Base-by-base conservation (phyloP, 2,113 vertebrate genomes). In the Rhipidura dahli region DNA sequence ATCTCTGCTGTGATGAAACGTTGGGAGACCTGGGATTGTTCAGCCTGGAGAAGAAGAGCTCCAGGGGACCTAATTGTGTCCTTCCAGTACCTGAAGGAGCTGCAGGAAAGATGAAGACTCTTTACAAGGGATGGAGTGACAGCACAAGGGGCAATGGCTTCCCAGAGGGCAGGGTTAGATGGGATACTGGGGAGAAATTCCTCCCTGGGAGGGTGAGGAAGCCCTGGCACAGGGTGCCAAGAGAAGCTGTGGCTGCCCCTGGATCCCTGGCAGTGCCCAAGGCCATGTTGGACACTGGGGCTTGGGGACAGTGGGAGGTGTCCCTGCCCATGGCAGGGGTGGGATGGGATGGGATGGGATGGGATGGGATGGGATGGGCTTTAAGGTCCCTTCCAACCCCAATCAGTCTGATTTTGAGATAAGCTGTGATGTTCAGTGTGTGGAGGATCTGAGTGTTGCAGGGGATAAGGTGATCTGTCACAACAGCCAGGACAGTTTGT, bases 261-360 rank as follows among this genome's bases (percentile, higher is more conserved):
- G 20, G 31, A 59, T 60, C 27, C 56, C 56, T 76, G 56, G 21
- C 1, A 76, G n/a, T 49, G 72, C 10, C 12, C 73, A 8, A 49
- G 44, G 56, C 20, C n/a, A 15, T 56, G 27, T 1, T 60, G 71
- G 53, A 45, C 1, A 0, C n/a, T n/a, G n/a, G 31, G 10, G 33
- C 2, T 45, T 57, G n/a, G 44, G 71, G 71, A 5, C 0, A 10
- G 24, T 28, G 40, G 53, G 3, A 57, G 37, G 24, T 57, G 51
- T 57, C 53, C 33, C 40, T 73, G 33, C n/a, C 68, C 40, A 16
- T 45, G 71, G 53, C 24, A 22, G 19, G 18, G 40, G 33, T 20
- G 39, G 54, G 3, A 30, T 21, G 5, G 0, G 27, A 11, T 17
- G 42, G 1, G 6, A n/a, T n/a, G n/a, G n/a, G n/a, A n/a, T n/a